A percentile compares a stretch with the other conserved stretches of the same genome.
These are phyloP conservation scores for Amaurobius ferox DNA, from an alignment of 2,888 invertebrate genomes.

Conservation along the genomic window DNA sequence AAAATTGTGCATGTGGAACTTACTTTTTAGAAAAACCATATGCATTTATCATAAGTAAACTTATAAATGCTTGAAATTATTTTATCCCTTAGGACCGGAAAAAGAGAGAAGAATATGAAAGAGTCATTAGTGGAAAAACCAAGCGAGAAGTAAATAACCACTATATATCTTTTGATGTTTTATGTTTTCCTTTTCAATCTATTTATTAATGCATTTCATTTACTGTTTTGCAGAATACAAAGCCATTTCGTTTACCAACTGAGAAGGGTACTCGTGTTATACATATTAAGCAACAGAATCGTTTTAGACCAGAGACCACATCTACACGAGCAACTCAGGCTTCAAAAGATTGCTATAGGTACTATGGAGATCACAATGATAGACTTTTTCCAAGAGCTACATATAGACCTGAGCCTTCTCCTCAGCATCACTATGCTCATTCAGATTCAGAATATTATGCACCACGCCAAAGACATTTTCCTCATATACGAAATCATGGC, in stretches of 20 bases:
- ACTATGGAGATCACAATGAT: constrained; percentile 71
- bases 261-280: constrained; percentile 69
- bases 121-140: constrained; percentile 67
- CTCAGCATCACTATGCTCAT: constrained; percentile 69
- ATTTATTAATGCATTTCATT: neutral
- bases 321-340: constrained; percentile 40
- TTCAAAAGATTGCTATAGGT: constrained; percentile 61
- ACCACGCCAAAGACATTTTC: constrained; percentile 62
- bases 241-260: constrained; percentile 66
- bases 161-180: neutral
- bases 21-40: neutral
- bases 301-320: constrained; percentile 55
- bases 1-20: neutral
- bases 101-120: constrained; percentile 68
- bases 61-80: neutral
- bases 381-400: constrained; percentile 67
- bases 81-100: constrained; percentile 58
- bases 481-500: constrained; percentile 60
- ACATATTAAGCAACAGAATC: constrained; percentile 65
- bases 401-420: constrained; percentile 67
- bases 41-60: too few species aligned
- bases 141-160: constrained; percentile 56
- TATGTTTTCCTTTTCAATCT: neutral
- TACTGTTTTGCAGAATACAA: constrained; percentile 51
- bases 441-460: constrained; percentile 69